Evolutionary conservation across 2,888 invertebrate genomes (phyloP).

Genomic region (Timema cristinae): DNA sequence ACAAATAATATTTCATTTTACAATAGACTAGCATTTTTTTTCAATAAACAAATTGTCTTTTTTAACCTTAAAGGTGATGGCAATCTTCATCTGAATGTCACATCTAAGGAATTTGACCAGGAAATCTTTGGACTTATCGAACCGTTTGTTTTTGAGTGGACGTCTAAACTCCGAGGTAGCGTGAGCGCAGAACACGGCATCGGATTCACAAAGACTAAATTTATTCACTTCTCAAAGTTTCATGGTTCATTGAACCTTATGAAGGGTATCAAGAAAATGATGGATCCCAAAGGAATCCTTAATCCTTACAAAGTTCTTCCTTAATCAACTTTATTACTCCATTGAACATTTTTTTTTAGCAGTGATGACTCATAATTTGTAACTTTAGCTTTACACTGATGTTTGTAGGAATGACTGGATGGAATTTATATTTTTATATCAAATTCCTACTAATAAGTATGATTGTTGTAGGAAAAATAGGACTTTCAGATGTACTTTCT

Average conservation of each 20-base stretch:
- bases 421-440: no score
- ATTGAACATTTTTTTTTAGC: no score
- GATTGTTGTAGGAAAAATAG: no score
- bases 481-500: no score
- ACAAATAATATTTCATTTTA: no score
- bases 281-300: constrained; percentile 91
- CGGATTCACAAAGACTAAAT: constrained; percentile 80
- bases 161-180: constrained; percentile 74
- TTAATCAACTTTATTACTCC: constrained; percentile 1
- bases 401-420: no score
- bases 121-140: constrained; percentile 59
- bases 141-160: constrained; percentile 84
- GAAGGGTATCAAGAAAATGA: constrained; percentile 71
- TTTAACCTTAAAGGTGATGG: constrained; percentile 67
- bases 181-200: constrained; percentile 96
- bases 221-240: constrained; percentile 73
- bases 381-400: no score
- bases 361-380: no score
- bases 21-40: no score
- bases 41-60: no score
- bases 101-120: constrained; percentile 52
- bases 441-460: no score
- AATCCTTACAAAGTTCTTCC: constrained; percentile 91
- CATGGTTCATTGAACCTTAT: constrained; percentile 70
- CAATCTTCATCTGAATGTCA: constrained; percentile 89